These are phyloP conservation scores for Mobula hypostoma DNA, from an alignment of 2,113 vertebrate genomes.

Conservation along the genomic window DNA sequence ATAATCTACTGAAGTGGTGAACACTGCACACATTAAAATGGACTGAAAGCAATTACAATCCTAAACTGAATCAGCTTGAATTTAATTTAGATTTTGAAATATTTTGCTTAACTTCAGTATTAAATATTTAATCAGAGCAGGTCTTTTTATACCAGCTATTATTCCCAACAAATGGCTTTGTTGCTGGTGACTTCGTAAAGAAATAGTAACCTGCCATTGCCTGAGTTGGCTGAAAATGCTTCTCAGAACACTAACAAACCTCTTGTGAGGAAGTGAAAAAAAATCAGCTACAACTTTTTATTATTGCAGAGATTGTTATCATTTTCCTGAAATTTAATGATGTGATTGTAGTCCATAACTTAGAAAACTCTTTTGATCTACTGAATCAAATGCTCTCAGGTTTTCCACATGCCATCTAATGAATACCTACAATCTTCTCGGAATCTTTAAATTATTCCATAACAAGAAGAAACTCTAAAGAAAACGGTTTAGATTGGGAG, in stretches of 20 bases:
- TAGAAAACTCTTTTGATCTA: neutral
- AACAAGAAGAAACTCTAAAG: neutral
- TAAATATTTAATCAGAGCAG: neutral
- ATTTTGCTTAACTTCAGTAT: neutral
- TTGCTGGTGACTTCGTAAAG: neutral
- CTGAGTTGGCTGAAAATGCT: neutral
- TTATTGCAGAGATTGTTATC: neutral
- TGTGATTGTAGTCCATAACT: neutral
- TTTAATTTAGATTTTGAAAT: neutral
- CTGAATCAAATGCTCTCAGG: neutral
- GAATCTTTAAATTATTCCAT: neutral
- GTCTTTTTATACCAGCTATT: neutral
- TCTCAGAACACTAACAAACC: neutral
- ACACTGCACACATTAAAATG: neutral
- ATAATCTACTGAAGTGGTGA: neutral
- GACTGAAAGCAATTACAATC: neutral
- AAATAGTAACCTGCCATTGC: neutral
- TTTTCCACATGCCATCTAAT: neutral
- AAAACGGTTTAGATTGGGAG: neutral
- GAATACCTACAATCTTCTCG: neutral
- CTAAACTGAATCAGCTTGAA: neutral
- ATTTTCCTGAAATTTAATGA: neutral
- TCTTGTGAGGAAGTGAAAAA: neutral
- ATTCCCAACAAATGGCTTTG: neutral
- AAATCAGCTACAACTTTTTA: neutral